phyloP scores from a whole-genome alignment of 2,888 invertebrate genomes.

The Drosophila tanythrix region DNA sequence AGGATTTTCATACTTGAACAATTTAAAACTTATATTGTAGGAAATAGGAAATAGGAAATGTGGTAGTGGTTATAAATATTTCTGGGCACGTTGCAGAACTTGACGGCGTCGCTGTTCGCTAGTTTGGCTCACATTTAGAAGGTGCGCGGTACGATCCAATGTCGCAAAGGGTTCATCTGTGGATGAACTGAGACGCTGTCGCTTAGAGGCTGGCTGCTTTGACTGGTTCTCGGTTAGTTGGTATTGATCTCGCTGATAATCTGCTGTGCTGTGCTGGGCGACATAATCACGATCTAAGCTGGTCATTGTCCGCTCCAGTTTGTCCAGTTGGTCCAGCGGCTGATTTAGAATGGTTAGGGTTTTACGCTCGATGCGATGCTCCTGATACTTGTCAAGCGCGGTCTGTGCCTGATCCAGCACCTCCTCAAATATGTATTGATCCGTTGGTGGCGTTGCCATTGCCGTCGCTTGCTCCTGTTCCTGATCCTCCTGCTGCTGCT shows the following conservation, averaged over 20 bases:
- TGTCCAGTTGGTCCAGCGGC: constrained; percentile 4
- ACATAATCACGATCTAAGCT: background rate
- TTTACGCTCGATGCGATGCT: constrained; percentile 17
- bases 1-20: background rate
- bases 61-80: constrained; percentile 26
- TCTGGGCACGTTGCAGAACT: constrained; percentile 40
- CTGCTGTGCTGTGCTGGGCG: background rate
- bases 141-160: constrained; percentile 36
- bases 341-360: constrained; percentile 38
- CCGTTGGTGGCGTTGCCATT: background rate
- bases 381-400: constrained; percentile 25
- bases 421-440: constrained; percentile 27
- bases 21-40: background rate
- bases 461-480: constrained; percentile 3
- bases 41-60: background rate
- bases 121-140: constrained; percentile 21
- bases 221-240: constrained; percentile 24
- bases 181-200: constrained; percentile 15
- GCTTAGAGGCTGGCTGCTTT: constrained; percentile 16
- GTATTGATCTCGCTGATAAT: constrained; percentile 1
- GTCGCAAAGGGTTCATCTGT: constrained; percentile 10
- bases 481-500: background rate
- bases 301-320: constrained; percentile 18
- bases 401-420: constrained; percentile 45
- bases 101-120: constrained; percentile 35